A percentile compares a stretch with the other conserved stretches of the same genome.
phyloP scores from a whole-genome alignment of 2,113 vertebrate genomes.

The Corynorhinus townsendii region DNA sequence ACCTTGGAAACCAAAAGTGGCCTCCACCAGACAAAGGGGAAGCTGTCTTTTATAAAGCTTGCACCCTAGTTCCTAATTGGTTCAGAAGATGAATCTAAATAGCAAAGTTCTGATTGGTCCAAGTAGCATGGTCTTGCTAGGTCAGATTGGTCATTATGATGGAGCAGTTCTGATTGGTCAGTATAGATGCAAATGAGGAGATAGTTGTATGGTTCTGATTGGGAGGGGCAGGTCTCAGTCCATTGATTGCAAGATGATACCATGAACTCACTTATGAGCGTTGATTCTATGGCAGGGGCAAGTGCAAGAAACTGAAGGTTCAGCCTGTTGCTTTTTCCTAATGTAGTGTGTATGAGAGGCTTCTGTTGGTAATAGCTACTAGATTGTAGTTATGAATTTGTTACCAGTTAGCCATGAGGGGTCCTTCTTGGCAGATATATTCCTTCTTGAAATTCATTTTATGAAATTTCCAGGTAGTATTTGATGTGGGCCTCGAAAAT shows the following conservation, averaged over 20 bases:
- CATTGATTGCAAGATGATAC: background rate
- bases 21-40: background rate
- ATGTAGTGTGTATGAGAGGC: background rate
- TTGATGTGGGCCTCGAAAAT: slow-evolving; percentile 4
- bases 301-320: background rate
- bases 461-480: background rate
- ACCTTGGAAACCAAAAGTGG: background rate
- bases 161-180: background rate
- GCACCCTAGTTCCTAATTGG: no score
- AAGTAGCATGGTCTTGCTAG: background rate
- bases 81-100: background rate
- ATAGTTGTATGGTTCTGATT: background rate
- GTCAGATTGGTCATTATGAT: background rate
- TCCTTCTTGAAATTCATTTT: background rate
- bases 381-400: background rate
- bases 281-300: background rate
- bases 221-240: background rate
- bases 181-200: background rate
- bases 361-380: background rate
- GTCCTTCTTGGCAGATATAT: background rate
- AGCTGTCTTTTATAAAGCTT: background rate
- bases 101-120: background rate
- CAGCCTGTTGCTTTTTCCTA: background rate
- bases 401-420: background rate
- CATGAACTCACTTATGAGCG: background rate